Percentiles rank a stretch among this genome's conserved stretches.
These are phyloP conservation scores for Scomber scombrus DNA, from an alignment of 2,113 vertebrate species.

Conservation along the genomic window DNA sequence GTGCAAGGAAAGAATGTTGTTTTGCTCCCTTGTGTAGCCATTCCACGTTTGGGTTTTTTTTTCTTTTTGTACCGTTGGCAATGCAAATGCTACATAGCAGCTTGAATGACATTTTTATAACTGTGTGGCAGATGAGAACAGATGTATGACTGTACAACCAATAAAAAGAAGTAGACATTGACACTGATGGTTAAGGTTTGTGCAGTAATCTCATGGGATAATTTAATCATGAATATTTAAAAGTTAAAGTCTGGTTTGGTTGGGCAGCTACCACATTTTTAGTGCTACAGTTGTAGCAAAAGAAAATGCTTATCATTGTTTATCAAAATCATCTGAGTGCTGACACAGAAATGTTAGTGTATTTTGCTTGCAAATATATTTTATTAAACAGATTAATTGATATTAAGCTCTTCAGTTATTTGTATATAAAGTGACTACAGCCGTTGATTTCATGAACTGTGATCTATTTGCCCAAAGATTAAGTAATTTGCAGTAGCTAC, in stretches of 20 bases:
- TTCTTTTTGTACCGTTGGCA: conserved; percentile 70
- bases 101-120: conserved; percentile 71
- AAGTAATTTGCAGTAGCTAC: too few species aligned
- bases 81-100: conserved; percentile 62
- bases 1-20: conserved; percentile 52
- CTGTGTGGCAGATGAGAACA: conserved; percentile 50
- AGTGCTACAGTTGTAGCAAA: conserved; percentile 1
- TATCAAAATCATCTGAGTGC: conserved; percentile 27
- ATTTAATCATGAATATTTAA: conserved; percentile 26
- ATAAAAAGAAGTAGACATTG: conserved; percentile 46
- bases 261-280: conserved; percentile 2
- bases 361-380: conserved; percentile 80
- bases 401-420: conserved; percentile 14
- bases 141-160: conserved; percentile 69
- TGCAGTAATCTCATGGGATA: conserved; percentile 21
- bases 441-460: not conserved
- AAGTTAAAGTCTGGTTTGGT: conserved; percentile 14
- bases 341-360: conserved; percentile 61
- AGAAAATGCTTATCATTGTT: conserved; percentile 26
- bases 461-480: too few species aligned
- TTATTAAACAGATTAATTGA: conserved; percentile 74
- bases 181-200: conserved; percentile 38
- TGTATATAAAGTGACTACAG: conserved; percentile 17
- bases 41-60: conserved; percentile 72
- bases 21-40: conserved; percentile 71